A percentile compares a stretch with the other conserved stretches of the same genome.
Conservation (phyloP, 2,113 vertebrate genomes). For the Pygoscelis adeliae region DNA sequence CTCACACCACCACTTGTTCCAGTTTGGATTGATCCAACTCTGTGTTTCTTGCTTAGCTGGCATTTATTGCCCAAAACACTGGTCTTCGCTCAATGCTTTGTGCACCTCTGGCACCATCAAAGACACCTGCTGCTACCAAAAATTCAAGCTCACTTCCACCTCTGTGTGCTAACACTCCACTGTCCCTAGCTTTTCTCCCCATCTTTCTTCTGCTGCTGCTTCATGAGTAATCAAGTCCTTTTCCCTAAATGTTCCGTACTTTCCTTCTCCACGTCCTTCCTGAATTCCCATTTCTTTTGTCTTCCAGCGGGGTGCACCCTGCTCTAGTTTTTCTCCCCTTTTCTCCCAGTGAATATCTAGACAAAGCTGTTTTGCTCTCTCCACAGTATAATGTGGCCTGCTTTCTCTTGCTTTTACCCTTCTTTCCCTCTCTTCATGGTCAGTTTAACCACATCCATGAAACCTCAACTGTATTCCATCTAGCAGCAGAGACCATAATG, state of each 20-base stretch:
- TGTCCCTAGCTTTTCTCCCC: neutral
- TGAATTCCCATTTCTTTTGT: neutral
- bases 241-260: neutral
- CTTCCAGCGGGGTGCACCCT: neutral
- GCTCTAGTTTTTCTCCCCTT: neutral
- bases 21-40: neutral
- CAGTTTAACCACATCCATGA: neutral
- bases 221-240: neutral
- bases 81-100: neutral
- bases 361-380: neutral
- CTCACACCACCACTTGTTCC: neutral
- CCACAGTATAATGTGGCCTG: neutral
- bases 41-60: neutral
- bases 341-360: neutral
- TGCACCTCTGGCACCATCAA: neutral
- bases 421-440: neutral
- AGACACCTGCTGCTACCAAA: neutral
- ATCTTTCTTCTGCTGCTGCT: neutral
- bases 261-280: neutral
- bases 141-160: neutral
- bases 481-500: neutral
- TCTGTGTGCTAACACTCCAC: neutral
- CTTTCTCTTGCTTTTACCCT: neutral
- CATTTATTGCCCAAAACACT: neutral
- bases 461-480: neutral